These are phyloP conservation scores for Lydus trimaculatus DNA, from an alignment of 2,888 invertebrate species.

Conservation along the genomic window DNA sequence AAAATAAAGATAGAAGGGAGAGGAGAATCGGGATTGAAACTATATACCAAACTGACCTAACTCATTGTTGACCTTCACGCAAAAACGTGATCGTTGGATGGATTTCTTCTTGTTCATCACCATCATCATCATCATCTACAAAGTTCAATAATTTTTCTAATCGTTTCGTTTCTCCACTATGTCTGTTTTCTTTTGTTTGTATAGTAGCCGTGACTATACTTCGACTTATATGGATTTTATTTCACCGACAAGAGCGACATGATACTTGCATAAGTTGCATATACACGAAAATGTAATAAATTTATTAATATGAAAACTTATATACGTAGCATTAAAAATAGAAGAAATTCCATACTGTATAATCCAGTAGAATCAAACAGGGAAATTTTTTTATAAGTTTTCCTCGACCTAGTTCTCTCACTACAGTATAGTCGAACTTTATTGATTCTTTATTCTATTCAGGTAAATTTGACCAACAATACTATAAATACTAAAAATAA, in stretches of 20 bases:
- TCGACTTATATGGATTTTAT: neutral
- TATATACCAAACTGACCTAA: constrained; percentile 25
- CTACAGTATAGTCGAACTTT: neutral
- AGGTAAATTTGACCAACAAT: neutral
- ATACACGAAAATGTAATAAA: constrained; percentile 2
- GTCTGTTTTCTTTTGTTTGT: neutral
- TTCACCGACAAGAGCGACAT: constrained; percentile 6
- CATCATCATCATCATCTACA: neutral
- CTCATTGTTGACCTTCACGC: constrained; percentile 33
- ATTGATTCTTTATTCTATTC: neutral
- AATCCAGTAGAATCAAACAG: neutral
- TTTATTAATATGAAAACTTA: neutral
- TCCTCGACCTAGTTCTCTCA: neutral
- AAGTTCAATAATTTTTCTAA: neutral
- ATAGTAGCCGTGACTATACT: constrained; percentile 18
- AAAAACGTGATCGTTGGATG: constrained; percentile 19
- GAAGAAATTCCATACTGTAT: neutral
- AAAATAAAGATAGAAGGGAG: neutral
- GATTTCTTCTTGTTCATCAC: neutral
- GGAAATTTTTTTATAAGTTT: neutral
- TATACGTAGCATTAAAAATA: neutral
- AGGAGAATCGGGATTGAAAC: neutral
- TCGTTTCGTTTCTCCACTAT: neutral
- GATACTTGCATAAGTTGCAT: neutral
- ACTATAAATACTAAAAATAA: neutral